phyloP scores from a whole-genome alignment of 2,797 vertebrate genomes.

The Sebastes cheni region DNA sequence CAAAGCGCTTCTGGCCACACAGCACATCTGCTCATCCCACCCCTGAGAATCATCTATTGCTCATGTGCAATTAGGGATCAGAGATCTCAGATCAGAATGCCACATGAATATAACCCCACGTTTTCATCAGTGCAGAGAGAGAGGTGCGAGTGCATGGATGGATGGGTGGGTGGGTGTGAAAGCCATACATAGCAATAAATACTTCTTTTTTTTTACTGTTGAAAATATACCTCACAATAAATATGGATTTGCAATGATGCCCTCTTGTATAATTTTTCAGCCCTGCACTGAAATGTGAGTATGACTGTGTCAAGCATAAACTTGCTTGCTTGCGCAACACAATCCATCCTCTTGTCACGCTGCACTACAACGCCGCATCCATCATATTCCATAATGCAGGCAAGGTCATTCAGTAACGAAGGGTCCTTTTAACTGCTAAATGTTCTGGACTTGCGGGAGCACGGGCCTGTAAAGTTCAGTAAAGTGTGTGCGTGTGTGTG shows the following conservation, averaged over 20 bases:
- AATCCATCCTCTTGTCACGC: slow-evolving; percentile 66
- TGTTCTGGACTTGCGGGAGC: slow-evolving; percentile 42
- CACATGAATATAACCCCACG: slow-evolving; percentile 21
- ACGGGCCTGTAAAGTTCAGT: slow-evolving; percentile 26
- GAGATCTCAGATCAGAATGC: slow-evolving; percentile 55
- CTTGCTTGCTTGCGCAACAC: slow-evolving; percentile 46
- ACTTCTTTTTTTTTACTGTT: background rate
- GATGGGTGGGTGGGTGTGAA: background rate
- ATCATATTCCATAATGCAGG: slow-evolving; percentile 58
- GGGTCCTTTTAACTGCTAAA: slow-evolving; percentile 57
- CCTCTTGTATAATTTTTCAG: slow-evolving; percentile 27
- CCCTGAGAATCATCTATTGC: slow-evolving; percentile 55
- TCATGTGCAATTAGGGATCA: slow-evolving; percentile 73
- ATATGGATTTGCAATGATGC: slow-evolving; percentile 17
- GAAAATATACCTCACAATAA: slow-evolving; percentile 19
- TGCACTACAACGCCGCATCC: slow-evolving; percentile 53
- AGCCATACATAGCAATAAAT: background rate
- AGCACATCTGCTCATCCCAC: slow-evolving; percentile 70
- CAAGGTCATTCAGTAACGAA: slow-evolving; percentile 67
- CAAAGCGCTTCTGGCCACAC: slow-evolving; percentile 62
- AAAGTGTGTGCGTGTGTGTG: background rate
- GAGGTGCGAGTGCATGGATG: background rate
- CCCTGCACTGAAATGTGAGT: slow-evolving; percentile 45
- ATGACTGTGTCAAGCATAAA: slow-evolving; percentile 38
- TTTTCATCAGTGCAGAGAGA: slow-evolving; percentile 38